A percentile compares a stretch with the other conserved stretches of the same genome.
These are phyloP conservation scores for Arothron firmamentum DNA, from an alignment of 2,113 vertebrate species.

Conservation along the genomic window DNA sequence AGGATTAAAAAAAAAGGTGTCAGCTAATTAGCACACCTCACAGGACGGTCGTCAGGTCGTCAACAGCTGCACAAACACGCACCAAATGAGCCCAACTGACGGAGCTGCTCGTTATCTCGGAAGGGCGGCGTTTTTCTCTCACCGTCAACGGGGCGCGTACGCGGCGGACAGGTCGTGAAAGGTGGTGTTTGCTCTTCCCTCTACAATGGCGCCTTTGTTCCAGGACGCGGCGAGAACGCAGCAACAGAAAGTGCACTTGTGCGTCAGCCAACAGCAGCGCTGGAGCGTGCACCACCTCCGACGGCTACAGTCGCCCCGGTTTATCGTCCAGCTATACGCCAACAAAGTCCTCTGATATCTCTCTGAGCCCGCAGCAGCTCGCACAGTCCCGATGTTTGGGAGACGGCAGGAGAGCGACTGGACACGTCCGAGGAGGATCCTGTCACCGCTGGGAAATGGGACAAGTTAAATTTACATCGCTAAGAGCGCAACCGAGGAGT, in stretches of 20 bases:
- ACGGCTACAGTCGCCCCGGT: not conserved
- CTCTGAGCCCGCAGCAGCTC: no score
- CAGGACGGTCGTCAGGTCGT: no score
- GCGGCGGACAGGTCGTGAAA: conserved; percentile 1
- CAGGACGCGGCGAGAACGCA: not conserved
- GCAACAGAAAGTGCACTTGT: not conserved
- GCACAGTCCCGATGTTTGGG: not conserved
- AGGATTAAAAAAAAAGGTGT: no score
- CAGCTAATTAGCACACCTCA: no score
- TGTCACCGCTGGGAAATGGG: conserved; percentile 10
- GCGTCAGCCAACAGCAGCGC: not conserved
- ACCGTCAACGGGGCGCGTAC: no score
- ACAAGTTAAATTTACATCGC: conserved; percentile 56
- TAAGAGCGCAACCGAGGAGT: conserved; percentile 25
- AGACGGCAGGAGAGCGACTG: not conserved
- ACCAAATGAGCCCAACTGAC: conserved; percentile 8
- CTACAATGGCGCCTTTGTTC: conserved; percentile 13
- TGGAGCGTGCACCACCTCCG: no score
- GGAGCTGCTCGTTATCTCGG: not conserved
- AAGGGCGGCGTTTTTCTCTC: not conserved
- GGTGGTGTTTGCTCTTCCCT: not conserved
- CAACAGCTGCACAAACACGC: no score
- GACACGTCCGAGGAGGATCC: conserved; percentile 39
- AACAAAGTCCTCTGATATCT: conserved; percentile 7
- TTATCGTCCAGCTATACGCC: conserved; percentile 8